phyloP scores from a whole-genome alignment of 2,113 vertebrate genomes.

The Neodontobutis hainanensis region DNA sequence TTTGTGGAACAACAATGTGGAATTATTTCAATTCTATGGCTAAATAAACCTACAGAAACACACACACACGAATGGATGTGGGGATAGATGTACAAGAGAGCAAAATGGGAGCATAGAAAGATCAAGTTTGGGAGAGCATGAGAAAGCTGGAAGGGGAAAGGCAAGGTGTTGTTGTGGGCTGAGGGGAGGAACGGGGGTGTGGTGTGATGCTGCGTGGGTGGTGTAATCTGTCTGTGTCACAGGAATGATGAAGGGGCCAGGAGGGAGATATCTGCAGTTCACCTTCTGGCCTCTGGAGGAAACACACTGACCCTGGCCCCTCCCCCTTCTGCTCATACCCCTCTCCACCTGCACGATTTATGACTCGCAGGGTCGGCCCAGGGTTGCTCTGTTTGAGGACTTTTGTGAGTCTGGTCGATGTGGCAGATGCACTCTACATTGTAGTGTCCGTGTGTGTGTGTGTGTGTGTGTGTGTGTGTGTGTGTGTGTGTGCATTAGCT shows the following conservation, averaged over 20 bases:
- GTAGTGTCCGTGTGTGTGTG: background rate
- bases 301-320: constrained; percentile 71
- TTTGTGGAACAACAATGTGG: too few relatives aligned
- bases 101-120: constrained; percentile 31
- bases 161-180: constrained; percentile 25
- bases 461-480: background rate
- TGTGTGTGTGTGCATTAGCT: background rate
- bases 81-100: constrained; percentile 1
- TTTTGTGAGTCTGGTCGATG: constrained; percentile 28
- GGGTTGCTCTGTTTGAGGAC: constrained; percentile 59
- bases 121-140: constrained; percentile 52
- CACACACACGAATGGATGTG: too few relatives aligned
- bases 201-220: constrained; percentile 39
- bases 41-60: too few relatives aligned
- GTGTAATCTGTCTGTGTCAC: constrained; percentile 76
- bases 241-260: constrained; percentile 73
- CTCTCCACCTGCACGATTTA: constrained; percentile 68
- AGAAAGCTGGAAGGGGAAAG: constrained; percentile 27
- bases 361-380: constrained; percentile 52
- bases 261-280: constrained; percentile 73
- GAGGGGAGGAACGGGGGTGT: constrained; percentile 14
- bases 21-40: too few relatives aligned
- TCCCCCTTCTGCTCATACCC: constrained; percentile 45
- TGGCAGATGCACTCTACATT: background rate
- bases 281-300: constrained; percentile 77